These are phyloP conservation scores for Drosophila sucinea DNA, from an alignment of 1,140 invertebrate genomes.

Conservation along the genomic window DNA sequence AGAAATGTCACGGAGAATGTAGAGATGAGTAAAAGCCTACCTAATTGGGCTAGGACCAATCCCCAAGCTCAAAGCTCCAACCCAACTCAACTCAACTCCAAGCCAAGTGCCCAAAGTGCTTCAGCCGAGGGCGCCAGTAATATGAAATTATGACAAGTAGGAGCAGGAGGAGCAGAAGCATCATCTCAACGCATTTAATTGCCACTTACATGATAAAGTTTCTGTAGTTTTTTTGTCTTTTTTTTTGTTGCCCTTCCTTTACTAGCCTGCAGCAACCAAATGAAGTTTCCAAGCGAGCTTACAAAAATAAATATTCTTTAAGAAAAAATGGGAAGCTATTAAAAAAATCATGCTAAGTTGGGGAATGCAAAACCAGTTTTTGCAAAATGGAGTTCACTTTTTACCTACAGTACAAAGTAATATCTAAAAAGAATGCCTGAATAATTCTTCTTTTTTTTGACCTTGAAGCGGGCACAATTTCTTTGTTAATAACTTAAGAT, in stretches of 20 bases:
- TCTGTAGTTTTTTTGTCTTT: not conserved
- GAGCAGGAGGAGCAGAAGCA: slow-evolving; percentile 10
- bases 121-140: slow-evolving; percentile 70
- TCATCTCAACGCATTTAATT: slow-evolving; percentile 61
- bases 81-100: not conserved
- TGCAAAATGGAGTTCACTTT: not conserved
- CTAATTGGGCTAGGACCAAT: slow-evolving; percentile 52
- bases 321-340: not conserved
- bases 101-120: slow-evolving; percentile 32
- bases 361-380: not conserved
- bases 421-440: not conserved
- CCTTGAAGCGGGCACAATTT: not conserved
- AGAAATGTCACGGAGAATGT: not conserved
- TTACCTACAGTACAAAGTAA: not conserved
- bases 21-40: slow-evolving; percentile 58
- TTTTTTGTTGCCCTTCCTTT: slow-evolving; percentile 1
- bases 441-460: not conserved
- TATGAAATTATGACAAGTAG: slow-evolving; percentile 62
- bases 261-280: slow-evolving; percentile 32
- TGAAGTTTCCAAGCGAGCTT: not conserved
- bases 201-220: slow-evolving; percentile 43
- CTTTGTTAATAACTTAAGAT: no score
- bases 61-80: no score
- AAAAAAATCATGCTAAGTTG: slow-evolving; percentile 33
- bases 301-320: slow-evolving; percentile 17